Conservation (phyloP, 2,797 vertebrate genomes). For the Galago senegalensis region DNA sequence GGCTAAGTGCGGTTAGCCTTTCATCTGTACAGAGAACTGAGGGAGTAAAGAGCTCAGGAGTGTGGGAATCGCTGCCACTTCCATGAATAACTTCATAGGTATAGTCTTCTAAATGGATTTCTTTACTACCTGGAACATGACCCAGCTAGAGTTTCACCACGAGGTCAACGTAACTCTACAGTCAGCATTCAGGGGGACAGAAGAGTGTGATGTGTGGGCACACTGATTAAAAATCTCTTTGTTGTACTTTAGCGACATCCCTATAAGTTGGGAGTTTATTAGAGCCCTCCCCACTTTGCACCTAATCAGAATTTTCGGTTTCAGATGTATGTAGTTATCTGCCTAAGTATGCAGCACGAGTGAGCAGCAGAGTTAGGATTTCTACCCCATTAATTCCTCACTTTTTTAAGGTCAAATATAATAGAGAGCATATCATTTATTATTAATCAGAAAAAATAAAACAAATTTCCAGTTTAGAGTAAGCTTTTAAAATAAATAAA, state of each 20-base stretch:
- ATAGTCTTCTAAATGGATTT: not conserved
- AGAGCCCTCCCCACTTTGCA: not conserved
- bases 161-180: not conserved
- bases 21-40: not conserved
- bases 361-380: not conserved
- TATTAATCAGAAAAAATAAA: slow-evolving; percentile 44
- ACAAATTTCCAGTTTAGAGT: slow-evolving; percentile 39
- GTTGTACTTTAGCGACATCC: not conserved
- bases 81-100: not conserved
- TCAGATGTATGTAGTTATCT: not conserved
- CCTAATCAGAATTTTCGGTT: not conserved
- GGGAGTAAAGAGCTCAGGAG: not conserved
- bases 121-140: not conserved
- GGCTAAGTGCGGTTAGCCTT: too few species aligned
- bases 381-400: not conserved
- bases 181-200: not conserved
- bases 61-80: not conserved
- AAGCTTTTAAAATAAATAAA: slow-evolving; percentile 45
- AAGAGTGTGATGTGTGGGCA: not conserved
- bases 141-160: not conserved
- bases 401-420: slow-evolving; percentile 39
- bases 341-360: not conserved
- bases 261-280: not conserved
- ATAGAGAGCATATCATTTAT: not conserved
- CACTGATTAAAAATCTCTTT: not conserved